phyloP scores from a whole-genome alignment of 1,140 invertebrate genomes.

The Cherax quadricarinatus region DNA sequence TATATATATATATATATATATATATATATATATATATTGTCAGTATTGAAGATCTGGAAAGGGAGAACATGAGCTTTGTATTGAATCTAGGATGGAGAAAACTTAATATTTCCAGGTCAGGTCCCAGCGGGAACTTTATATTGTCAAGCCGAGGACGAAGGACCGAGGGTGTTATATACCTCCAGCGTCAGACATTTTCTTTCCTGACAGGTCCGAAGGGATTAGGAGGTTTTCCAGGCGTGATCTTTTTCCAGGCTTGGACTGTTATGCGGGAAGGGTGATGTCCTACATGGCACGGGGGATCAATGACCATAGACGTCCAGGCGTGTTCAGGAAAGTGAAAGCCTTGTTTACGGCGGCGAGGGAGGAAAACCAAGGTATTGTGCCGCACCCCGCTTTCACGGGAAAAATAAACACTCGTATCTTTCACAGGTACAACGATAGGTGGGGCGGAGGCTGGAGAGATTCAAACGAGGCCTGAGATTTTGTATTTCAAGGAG shows the following conservation, averaged over 20 bases:
- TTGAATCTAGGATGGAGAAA: not conserved
- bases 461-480: no score
- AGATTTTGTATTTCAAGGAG: no score
- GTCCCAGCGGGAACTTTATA: not conserved
- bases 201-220: not conserved
- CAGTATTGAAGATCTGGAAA: not conserved
- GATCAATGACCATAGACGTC: not conserved
- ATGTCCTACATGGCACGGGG: not conserved
- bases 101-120: constrained; percentile 11
- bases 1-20: no score
- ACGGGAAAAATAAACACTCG: no score
- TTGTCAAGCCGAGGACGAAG: not conserved
- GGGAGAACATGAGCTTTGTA: not conserved
- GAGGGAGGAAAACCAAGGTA: no score
- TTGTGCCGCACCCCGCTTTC: no score
- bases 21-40: no score
- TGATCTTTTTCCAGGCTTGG: not conserved
- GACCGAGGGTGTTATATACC: not conserved
- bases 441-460: no score
- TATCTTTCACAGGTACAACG: no score
- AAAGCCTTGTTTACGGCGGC: not conserved
- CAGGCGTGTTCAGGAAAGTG: not conserved
- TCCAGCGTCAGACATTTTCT: not conserved
- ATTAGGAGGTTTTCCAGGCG: not conserved
- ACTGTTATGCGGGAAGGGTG: not conserved